Evolutionary conservation across 2,888 invertebrate genomes (phyloP), one percentile per base, ranked within the genome.

Genomic region (Leptinotarsa rubiginosa): DNA sequence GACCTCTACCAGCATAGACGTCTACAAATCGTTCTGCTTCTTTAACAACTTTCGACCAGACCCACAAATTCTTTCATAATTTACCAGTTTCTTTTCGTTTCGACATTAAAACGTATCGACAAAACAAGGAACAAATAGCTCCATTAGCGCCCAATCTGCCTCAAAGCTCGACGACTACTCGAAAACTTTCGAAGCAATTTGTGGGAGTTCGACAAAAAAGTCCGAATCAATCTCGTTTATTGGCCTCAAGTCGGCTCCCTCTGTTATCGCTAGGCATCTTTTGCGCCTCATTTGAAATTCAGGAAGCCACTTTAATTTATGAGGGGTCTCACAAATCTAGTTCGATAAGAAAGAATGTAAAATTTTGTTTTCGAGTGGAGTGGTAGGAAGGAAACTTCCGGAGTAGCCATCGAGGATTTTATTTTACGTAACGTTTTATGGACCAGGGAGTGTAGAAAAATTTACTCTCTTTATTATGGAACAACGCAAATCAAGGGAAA

Each of bases 201-300:
- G 82, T 81, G 62, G 66, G 15, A 67, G 80, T 81, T 81, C 80
- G 77, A 73, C 69, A 81, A 79, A 84, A 83, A 81, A 82, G 82
- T 81, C 81, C 75, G 78, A 83, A 82, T 83, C 83, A 83, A 84
- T 83, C 83, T 78, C 81, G 78, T 80, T 83, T 83, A 84, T 83
- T 83, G 80, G 81, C 75, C 79, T 80, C 78, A 78, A 72, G 78
- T 75, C 78, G 77, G 74, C 77, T 80, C 77, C 79, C 77, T 75
- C 77, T 69, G 79, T 81, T 81, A 81, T 81, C 81, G 77, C 77
- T 62, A 73, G 76, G 74, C 81, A 78, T 82, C 81, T 81, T 80
- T 78, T 78, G 70, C 78, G 78, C 73, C 79, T 82, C 81, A 81
- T 83, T 83, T 81, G 77, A 79, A 82, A 82, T 82, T 83, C 83